Conservation (phyloP, 2,888 invertebrate species). For the Drosophila niveifrons region DNA sequence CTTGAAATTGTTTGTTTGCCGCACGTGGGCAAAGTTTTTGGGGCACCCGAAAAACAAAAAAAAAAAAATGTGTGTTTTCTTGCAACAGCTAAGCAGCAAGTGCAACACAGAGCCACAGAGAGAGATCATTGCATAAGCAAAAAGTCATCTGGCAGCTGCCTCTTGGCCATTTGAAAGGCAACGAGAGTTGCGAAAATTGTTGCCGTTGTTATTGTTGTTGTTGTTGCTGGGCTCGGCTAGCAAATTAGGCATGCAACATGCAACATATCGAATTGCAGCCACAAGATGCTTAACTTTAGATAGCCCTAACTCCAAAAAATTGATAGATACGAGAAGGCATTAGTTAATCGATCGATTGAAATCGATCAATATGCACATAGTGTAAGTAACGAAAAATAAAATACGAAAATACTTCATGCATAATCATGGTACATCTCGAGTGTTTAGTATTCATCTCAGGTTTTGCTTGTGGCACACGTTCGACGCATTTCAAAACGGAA, state of each 20-base stretch:
- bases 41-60: conserved; percentile 31
- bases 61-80: conserved; percentile 61
- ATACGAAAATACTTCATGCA: conserved; percentile 42
- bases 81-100: conserved; percentile 52
- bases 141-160: conserved; percentile 67
- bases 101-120: conserved; percentile 11
- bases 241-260: conserved; percentile 64
- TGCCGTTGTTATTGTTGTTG: neutral
- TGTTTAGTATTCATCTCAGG: conserved; percentile 62
- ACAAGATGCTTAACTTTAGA: conserved; percentile 37
- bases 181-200: conserved; percentile 52
- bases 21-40: conserved; percentile 74
- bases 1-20: conserved; percentile 66
- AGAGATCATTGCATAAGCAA: conserved; percentile 66
- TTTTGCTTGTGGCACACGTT: conserved; percentile 67
- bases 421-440: conserved; percentile 47
- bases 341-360: neutral
- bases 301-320: conserved; percentile 17
- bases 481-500: conserved; percentile 56
- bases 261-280: conserved; percentile 1
- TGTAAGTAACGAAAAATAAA: conserved; percentile 3
- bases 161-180: conserved; percentile 72
- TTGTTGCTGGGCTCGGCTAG: conserved; percentile 59
- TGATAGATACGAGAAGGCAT: neutral
- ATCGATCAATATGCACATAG: conserved; percentile 36